Base-by-base conservation (phyloP, 2,797 vertebrate species). In the Acipenser oxyrinchus region DNA sequence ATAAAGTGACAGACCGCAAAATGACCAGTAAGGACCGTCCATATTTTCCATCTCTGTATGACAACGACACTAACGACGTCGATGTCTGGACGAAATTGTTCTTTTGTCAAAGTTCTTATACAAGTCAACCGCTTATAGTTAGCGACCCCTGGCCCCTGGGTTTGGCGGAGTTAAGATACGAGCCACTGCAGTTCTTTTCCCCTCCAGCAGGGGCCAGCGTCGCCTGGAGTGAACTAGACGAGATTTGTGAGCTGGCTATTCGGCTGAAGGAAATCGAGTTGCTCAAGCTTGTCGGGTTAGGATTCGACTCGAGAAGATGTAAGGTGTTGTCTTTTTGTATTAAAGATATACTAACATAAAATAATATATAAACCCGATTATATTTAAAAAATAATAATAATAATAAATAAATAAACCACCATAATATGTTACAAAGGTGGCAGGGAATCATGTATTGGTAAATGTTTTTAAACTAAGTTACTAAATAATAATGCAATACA, bases 191-290 rank as follows among this genome's bases (percentile, higher is more conserved):
- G 0, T 73, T 37, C 69, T 79, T 80, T 49, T 51, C 69, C 0
- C 67, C 5, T 0, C 49, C 67, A 1, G 68, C 70, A 49, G 73
- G 69, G 7, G 68, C 62, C 7, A 37, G 10, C 13, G 2, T 55
- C 0, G 12, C 69, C 2, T 10, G 60, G 1, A 75, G 69, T n/a
- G 71, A 79, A 18, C 70, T 10, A 0, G 81, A 80, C 0, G 71
- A 73, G 4, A 66, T 78, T 10, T 80, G 76, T 7, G 77, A 80
- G 65, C 64, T 79, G 37, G 66, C 5, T 68, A 80, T 79, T 70
- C 69, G 62, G 10, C 52, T 72, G 61, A 64, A 64, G 50, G 71
- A 72, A 55, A 66, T 69, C 10, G 71, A 72, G 51, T 66, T 72
- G 8, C 65, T 72, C 13, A 69, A 61, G 1, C 55, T 83, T 71